Conservation (phyloP, 2,113 vertebrate genomes). For the Sinosuthora webbiana region DNA sequence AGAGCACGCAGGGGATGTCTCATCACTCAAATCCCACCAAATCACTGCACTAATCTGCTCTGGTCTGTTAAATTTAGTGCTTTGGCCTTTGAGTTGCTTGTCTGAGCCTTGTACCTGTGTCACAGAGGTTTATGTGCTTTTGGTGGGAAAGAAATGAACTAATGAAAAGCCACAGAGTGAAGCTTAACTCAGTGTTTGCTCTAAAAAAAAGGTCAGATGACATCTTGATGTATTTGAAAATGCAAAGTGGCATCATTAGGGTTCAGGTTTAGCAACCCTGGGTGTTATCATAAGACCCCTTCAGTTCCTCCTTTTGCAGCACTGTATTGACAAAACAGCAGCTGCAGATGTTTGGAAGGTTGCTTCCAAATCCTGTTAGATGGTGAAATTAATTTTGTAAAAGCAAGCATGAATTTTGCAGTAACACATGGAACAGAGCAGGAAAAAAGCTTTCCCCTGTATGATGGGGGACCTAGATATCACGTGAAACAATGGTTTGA, state of each 20-base stretch:
- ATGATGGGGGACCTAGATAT: neutral
- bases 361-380: slow-evolving; percentile 11
- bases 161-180: neutral
- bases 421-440: neutral
- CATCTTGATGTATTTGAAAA: neutral
- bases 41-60: neutral
- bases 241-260: neutral
- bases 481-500: neutral
- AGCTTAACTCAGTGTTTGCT: neutral
- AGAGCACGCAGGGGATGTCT: neutral
- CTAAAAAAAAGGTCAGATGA: neutral
- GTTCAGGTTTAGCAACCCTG: neutral
- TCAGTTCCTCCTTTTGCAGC: neutral
- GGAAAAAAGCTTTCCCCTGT: neutral
- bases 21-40: neutral
- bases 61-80: slow-evolving; percentile 14
- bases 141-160: neutral
- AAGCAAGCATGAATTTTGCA: slow-evolving; percentile 33
- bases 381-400: slow-evolving; percentile 7
- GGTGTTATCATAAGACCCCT: neutral
- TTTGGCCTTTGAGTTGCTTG: slow-evolving; percentile 36
- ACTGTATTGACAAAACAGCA: neutral
- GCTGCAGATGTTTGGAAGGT: neutral
- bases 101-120: slow-evolving; percentile 6
- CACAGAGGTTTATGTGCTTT: slow-evolving; percentile 6